Percentiles rank a stretch among this genome's conserved stretches.
Evolutionary conservation across 2,797 vertebrate genomes (phyloP).

Genomic region (Galaxias olidus): DNA sequence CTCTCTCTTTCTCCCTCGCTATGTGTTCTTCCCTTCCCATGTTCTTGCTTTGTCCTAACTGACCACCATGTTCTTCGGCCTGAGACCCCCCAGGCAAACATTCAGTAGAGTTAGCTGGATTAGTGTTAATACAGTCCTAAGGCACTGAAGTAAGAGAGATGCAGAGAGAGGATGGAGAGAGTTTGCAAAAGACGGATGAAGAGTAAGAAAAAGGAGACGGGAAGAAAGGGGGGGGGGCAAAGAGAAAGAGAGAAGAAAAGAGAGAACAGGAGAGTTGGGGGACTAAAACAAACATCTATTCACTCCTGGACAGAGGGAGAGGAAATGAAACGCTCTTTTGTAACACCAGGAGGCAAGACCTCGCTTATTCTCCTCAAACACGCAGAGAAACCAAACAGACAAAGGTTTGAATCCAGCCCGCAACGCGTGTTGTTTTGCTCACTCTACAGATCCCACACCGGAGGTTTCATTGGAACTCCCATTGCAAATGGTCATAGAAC

Average conservation of each 20-base stretch:
- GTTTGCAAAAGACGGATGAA: neutral
- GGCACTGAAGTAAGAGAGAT: neutral
- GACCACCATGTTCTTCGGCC: too few species aligned
- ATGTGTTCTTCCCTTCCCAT: neutral
- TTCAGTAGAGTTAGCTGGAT: neutral
- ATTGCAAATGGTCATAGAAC: too few species aligned
- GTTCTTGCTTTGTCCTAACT: neutral
- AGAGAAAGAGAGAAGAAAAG: too few species aligned
- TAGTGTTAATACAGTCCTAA: neutral
- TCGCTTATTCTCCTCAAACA: conserved; percentile 24
- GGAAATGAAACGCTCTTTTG: conserved; percentile 45
- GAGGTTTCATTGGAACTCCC: too few species aligned
- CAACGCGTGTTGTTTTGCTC: neutral
- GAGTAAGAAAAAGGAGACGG: too few species aligned
- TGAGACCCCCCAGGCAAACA: too few species aligned
- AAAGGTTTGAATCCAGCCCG: too few species aligned
- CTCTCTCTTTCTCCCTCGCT: neutral
- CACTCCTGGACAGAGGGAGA: conserved; percentile 25
- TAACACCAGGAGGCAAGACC: conserved; percentile 19
- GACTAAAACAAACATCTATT: conserved; percentile 20
- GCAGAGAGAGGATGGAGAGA: conserved; percentile 13
- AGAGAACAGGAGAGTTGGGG: conserved; percentile 6
- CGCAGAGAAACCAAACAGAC: too few species aligned
- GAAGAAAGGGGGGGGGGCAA: too few species aligned
- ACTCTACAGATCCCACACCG: neutral